phyloP scores from a whole-genome alignment of 2,888 invertebrate species.

The Tridacna crocea region DNA sequence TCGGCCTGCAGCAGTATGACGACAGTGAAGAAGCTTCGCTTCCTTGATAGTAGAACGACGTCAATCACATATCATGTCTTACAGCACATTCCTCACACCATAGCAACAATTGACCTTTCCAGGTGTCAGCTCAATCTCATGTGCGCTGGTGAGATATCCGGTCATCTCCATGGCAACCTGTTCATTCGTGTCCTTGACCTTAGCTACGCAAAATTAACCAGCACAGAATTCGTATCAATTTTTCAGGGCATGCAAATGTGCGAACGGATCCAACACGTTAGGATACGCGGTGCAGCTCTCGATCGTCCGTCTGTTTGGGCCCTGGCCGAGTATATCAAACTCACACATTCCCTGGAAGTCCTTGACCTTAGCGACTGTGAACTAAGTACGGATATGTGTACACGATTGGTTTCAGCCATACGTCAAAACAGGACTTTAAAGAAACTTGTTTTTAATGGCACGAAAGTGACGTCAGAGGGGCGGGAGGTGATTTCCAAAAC shows the following conservation, averaged over 20 bases:
- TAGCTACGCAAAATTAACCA: constrained; percentile 66
- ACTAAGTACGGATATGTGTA: constrained; percentile 73
- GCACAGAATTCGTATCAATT: constrained; percentile 74
- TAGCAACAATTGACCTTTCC: constrained; percentile 68
- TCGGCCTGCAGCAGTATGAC: constrained; percentile 72
- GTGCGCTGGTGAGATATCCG: constrained; percentile 73
- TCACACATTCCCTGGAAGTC: constrained; percentile 69
- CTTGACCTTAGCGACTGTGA: constrained; percentile 75
- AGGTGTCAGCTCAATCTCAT: constrained; percentile 75
- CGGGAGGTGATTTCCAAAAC: constrained; percentile 54
- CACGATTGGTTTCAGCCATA: constrained; percentile 66
- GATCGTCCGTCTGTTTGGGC: constrained; percentile 84
- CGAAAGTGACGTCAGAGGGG: constrained; percentile 68
- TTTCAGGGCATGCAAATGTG: constrained; percentile 75
- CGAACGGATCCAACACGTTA: constrained; percentile 88
- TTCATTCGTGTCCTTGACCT: constrained; percentile 64
- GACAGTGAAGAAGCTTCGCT: constrained; percentile 67
- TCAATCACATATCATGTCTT: constrained; percentile 76
- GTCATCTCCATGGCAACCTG: constrained; percentile 69
- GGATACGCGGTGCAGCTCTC: constrained; percentile 97
- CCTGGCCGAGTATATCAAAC: constrained; percentile 67
- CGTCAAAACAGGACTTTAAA: constrained; percentile 64
- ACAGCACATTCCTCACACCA: constrained; percentile 71
- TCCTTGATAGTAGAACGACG: constrained; percentile 67
- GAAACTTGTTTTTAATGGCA: constrained; percentile 66